Evolutionary conservation across 1,140 invertebrate species (phyloP).

Genomic region (Calosoma granatense): DNA sequence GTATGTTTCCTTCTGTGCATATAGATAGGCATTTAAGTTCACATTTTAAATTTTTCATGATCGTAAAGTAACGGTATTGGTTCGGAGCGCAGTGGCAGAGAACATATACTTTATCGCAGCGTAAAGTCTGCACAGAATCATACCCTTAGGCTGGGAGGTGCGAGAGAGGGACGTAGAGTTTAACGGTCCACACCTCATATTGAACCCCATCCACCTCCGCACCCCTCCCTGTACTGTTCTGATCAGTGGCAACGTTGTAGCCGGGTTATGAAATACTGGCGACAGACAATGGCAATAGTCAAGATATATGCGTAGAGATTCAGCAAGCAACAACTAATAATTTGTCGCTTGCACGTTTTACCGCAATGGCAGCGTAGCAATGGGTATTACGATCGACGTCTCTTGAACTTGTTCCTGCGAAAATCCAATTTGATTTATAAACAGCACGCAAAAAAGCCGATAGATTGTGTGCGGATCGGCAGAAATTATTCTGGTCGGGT

Average conservation of each 20-base stretch:
- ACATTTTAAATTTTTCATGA: slow-evolving; percentile 4
- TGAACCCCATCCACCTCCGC: neutral
- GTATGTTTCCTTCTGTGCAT: neutral
- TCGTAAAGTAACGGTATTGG: slow-evolving; percentile 5
- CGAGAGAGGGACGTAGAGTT: neutral
- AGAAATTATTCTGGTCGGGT: slow-evolving; percentile 17
- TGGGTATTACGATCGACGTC: too few species aligned
- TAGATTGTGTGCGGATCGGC: slow-evolving; percentile 14
- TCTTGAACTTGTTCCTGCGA: too few species aligned
- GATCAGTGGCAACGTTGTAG: neutral
- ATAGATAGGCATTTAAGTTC: slow-evolving; percentile 6
- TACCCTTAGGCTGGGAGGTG: neutral
- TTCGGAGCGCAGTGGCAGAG: neutral
- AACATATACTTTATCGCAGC: slow-evolving; percentile 5
- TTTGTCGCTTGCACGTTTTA: neutral
- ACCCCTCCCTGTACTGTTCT: neutral
- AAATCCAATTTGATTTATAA: slow-evolving; percentile 20
- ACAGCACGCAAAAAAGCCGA: slow-evolving; percentile 13
- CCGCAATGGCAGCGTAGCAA: neutral
- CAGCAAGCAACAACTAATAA: neutral
- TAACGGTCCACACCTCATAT: neutral
- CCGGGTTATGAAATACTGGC: neutral
- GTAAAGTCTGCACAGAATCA: slow-evolving; percentile 4
- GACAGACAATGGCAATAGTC: neutral
- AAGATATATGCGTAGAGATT: neutral